Evolutionary conservation across 1,140 invertebrate genomes (phyloP).

Genomic region (Centruroides sculpturatus): DNA sequence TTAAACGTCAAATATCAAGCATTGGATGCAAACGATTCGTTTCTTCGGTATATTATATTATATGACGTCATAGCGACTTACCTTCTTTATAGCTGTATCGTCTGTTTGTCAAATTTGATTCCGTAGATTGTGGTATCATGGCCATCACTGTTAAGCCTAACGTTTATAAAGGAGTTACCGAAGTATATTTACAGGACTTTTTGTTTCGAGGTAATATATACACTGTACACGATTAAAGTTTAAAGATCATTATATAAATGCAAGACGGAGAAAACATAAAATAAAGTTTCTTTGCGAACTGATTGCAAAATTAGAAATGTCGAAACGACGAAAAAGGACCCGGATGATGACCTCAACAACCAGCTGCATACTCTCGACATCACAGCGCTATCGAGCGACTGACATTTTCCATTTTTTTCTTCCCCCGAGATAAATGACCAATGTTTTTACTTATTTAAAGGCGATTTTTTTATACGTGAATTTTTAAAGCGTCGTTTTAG

Average conservation of each 20-base stretch:
- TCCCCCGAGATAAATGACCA: no score
- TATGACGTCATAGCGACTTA: not conserved
- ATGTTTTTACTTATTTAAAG: no score
- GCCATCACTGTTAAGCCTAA: conserved; percentile 13
- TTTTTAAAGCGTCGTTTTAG: no score
- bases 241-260: conserved; percentile 2
- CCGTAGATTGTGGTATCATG: conserved; percentile 14
- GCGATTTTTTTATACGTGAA: no score
- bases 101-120: conserved; percentile 11
- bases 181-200: conserved; percentile 11
- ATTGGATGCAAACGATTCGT: no score
- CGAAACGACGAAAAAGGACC: conserved; percentile 8
- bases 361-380: conserved; percentile 8
- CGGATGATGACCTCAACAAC: conserved; percentile 7
- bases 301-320: conserved; percentile 16
- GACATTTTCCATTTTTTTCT: no score
- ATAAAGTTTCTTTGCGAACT: conserved; percentile 10
- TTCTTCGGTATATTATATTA: no score
- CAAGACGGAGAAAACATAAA: conserved; percentile 11
- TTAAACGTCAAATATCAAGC: no score
- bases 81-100: conserved; percentile 3
- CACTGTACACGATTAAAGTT: conserved; percentile 8
- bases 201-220: conserved; percentile 10
- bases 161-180: conserved; percentile 8
- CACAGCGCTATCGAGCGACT: no score